A percentile compares a stretch with the other conserved stretches of the same genome.
phyloP scores from a whole-genome alignment of 2,113 vertebrate species.

The Miniopterus natalensis region DNA sequence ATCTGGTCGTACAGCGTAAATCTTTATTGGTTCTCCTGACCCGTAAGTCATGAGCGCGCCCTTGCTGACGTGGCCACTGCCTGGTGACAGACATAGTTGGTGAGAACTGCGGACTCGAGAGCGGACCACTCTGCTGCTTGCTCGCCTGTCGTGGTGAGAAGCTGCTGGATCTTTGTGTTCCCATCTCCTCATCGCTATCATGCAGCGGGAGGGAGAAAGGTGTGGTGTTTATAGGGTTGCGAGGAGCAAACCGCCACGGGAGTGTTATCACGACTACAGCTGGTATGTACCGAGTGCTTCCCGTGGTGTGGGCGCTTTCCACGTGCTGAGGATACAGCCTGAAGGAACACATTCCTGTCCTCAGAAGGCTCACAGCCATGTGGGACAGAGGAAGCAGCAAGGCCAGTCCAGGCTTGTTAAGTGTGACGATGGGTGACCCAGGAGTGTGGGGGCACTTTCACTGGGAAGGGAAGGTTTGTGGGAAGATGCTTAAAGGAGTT shows the following conservation, averaged over 20 bases:
- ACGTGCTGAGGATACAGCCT: not conserved
- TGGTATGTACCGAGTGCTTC: not conserved
- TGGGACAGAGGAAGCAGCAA: not conserved
- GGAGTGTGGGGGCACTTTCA: not conserved
- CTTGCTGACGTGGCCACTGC: fast-evolving
- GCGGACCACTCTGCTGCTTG: not conserved
- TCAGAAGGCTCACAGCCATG: not conserved
- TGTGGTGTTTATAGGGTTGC: not conserved
- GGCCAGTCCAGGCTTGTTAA: not conserved
- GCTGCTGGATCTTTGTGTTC: not conserved
- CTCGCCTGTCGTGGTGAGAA: fast-evolving
- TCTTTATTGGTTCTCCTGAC: not conserved
- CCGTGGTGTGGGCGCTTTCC: not conserved
- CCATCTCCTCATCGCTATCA: not conserved
- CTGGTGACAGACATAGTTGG: too few relatives aligned
- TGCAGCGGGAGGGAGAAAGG: too few relatives aligned
- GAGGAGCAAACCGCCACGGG: not conserved
- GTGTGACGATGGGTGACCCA: not conserved
- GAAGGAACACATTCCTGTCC: not conserved
- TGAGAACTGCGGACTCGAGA: not conserved
- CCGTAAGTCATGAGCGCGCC: not conserved
- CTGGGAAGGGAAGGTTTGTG: not conserved
- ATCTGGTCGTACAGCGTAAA: not conserved
- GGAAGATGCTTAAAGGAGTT: not conserved
- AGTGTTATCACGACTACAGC: too few relatives aligned